Conservation (phyloP, 2,797 vertebrate species). For the Schizothorax lantsangensis region DNA sequence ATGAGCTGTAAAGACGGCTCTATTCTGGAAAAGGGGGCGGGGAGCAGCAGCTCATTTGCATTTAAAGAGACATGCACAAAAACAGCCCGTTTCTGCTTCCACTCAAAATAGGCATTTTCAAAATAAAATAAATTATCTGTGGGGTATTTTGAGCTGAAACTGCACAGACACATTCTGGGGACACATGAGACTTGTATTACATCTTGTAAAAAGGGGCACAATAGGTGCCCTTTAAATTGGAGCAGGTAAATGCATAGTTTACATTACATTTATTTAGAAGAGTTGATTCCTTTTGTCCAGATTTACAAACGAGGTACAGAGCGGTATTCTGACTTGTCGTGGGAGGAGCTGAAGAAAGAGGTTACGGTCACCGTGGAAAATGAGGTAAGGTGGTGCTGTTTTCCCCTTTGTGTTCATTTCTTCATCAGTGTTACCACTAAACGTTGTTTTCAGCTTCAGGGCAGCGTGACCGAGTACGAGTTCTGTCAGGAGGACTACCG, state of each 20-base stretch:
- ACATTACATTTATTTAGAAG: not conserved
- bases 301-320: conserved; percentile 89
- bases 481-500: conserved; percentile 93
- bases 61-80: no score
- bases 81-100: no score
- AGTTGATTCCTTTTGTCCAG: conserved; percentile 66
- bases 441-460: conserved; percentile 82
- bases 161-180: no score
- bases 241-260: not conserved
- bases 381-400: conserved; percentile 77
- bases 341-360: conserved; percentile 91
- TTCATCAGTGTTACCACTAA: not conserved
- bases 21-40: no score
- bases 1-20: no score
- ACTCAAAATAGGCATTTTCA: no score
- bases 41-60: no score
- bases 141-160: no score
- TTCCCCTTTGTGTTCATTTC: not conserved
- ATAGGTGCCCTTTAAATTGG: not conserved
- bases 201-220: no score
- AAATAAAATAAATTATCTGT: no score
- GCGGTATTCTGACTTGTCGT: conserved; percentile 79
- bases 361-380: conserved; percentile 91
- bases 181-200: no score
- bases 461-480: conserved; percentile 90